Conservation (phyloP, 2,113 vertebrate species). For the Typhlomys cinereus region DNA sequence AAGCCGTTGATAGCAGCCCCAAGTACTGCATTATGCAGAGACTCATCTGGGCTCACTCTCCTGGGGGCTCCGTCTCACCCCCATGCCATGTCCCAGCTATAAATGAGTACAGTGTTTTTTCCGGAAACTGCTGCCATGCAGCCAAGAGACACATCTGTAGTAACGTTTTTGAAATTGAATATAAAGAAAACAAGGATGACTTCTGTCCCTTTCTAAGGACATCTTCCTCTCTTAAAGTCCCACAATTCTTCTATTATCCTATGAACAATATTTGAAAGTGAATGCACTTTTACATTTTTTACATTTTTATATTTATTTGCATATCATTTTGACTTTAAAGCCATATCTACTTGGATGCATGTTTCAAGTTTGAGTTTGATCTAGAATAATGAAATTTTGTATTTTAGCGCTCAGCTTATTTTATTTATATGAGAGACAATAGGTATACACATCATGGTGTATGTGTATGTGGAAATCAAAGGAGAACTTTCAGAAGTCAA, state of each 20-base stretch:
- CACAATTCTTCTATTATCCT: neutral
- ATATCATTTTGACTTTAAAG: neutral
- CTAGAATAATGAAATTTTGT: conserved; percentile 1
- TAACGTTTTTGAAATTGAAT: conserved; percentile 68
- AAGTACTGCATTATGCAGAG: conserved; percentile 42
- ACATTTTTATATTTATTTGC: too few species aligned
- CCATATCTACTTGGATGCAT: neutral
- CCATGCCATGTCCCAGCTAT: conserved; percentile 40
- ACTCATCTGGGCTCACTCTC: conserved; percentile 68
- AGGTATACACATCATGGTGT: too few species aligned
- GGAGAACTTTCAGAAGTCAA: too few species aligned
- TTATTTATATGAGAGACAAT: too few species aligned
- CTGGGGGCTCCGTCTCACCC: conserved; percentile 48
- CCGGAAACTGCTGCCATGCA: conserved; percentile 12
- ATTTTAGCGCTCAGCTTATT: too few species aligned
- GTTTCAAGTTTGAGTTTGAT: conserved; percentile 23
- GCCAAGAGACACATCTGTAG: conserved; percentile 74
- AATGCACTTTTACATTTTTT: conserved; percentile 7
- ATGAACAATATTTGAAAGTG: conserved; percentile 7
- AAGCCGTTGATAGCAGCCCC: conserved; percentile 26
- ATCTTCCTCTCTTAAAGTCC: conserved; percentile 38
- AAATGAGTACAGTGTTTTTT: conserved; percentile 78
- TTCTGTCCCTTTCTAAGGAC: conserved; percentile 55
- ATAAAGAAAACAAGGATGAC: conserved; percentile 68
- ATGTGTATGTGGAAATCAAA: too few species aligned